Base-by-base conservation (phyloP, 2,888 invertebrate genomes). In the Agelastica alni region DNA sequence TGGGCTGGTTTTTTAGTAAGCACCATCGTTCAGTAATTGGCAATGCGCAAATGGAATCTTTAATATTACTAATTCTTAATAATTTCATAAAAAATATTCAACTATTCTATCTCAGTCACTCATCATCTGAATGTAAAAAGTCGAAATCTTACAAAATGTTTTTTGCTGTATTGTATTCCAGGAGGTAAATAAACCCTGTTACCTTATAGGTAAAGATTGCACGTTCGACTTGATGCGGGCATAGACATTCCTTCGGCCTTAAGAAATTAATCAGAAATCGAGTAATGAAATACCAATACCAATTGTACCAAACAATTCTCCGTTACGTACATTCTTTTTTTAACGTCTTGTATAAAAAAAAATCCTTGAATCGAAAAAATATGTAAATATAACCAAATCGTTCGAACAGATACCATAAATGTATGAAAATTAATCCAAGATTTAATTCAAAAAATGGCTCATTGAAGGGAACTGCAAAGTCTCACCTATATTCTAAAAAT, bases 61-160 rank as follows among this genome's bases (percentile, higher is more conserved):
- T 37, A 49, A 45, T 51, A 51, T 51, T 60, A 61, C 62, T 62
- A 65, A 67, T 66, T 67, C 67, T 64, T 66, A 63, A 69, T 66
- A 67, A 67, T 65, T 64, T 64, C 53, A 62, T 62, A 65, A 65
- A 65, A 64, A 62, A 28, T 20, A 39, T 61, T 53, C 52, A 41
- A 55, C 46, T 36, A 56, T 62, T 58, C 55, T 49, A 61, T 60
- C 60, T 60, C 58, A 58, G 58, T 58, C 58, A 58, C 62, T 63
- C 42, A 37, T 42, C 53, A 43, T 31, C 36, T 18, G 6, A 22
- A 16, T 17, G 12, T 31, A 51, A 55, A 55, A 55, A 49, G 41
- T 54, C 30, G 26, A 48, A 43, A 42, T 31, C 32, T 18, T 22
- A 48, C 37, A 42, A 31, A 48, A 47, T 53, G 53, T 47, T 47